Conservation (phyloP, 2,797 vertebrate species). For the Danio kyathit region DNA sequence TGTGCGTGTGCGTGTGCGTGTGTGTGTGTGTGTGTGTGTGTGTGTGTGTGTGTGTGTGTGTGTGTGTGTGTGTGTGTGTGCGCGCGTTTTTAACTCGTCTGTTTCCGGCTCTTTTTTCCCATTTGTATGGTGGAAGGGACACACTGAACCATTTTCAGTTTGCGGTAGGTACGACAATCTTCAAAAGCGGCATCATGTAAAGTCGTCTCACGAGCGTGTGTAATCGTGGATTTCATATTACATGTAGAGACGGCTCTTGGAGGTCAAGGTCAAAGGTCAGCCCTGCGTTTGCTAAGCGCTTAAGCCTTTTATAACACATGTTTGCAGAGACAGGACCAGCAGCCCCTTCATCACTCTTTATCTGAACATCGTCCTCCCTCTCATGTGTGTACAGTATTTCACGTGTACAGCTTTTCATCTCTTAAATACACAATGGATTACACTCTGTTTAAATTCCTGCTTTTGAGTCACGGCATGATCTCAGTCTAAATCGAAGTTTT, state of each 20-base stretch:
- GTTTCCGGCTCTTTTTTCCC: background rate
- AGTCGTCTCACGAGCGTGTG: conserved; percentile 54
- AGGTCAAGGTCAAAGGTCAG: conserved; percentile 56
- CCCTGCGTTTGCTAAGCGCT: conserved; percentile 71
- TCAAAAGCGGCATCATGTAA: conserved; percentile 52
- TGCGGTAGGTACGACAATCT: conserved; percentile 38
- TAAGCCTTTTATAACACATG: conserved; percentile 81
- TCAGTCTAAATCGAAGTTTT: conserved; percentile 18
- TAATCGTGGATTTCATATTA: conserved; percentile 54
- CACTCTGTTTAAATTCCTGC: conserved; percentile 14
- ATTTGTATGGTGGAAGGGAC: background rate
- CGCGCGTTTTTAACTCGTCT: conserved; percentile 6
- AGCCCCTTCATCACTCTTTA: conserved; percentile 34
- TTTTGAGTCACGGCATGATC: background rate
- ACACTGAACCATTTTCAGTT: conserved; percentile 12
- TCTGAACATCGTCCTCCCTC: conserved; percentile 15
- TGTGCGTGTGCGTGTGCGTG: no score
- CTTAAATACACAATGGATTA: conserved; percentile 25
- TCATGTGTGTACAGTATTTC: conserved; percentile 26
- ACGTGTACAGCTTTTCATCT: conserved; percentile 16
- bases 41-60: background rate
- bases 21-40: background rate
- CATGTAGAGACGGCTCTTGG: conserved; percentile 51
- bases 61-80: background rate
- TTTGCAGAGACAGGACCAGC: conserved; percentile 62